Evolutionary conservation across 2,113 vertebrate species (phyloP).

Genomic region (Heptranchias perlo): DNA sequence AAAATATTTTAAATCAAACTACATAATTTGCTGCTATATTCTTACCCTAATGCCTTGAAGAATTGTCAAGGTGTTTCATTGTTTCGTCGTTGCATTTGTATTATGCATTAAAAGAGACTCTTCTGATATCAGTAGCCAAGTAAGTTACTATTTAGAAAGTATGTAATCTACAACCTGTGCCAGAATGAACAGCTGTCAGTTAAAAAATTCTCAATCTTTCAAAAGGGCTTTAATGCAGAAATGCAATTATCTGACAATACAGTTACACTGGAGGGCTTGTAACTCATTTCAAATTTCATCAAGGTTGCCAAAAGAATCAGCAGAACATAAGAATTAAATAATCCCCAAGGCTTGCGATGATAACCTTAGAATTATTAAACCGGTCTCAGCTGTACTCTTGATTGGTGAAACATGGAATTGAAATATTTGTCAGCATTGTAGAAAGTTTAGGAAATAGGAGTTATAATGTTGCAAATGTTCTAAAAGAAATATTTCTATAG

Average conservation of each 20-base stretch:
- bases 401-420: background rate
- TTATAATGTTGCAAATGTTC: background rate
- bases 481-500: background rate
- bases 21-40: background rate
- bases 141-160: background rate
- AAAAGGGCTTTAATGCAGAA: background rate
- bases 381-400: background rate
- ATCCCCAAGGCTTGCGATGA: background rate
- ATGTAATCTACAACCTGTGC: background rate
- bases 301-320: background rate
- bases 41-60: background rate
- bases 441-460: background rate
- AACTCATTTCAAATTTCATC: constrained; percentile 13
- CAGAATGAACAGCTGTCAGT: constrained; percentile 7
- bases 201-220: background rate
- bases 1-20: constrained; percentile 19
- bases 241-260: constrained; percentile 26
- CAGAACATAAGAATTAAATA: constrained; percentile 20
- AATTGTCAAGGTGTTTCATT: background rate
- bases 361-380: background rate
- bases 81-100: background rate
- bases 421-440: background rate
- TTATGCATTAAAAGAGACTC: background rate
- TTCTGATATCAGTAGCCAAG: background rate
- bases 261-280: background rate